phyloP scores from a whole-genome alignment of 2,797 vertebrate species.

The Pogoniulus pusillus region DNA sequence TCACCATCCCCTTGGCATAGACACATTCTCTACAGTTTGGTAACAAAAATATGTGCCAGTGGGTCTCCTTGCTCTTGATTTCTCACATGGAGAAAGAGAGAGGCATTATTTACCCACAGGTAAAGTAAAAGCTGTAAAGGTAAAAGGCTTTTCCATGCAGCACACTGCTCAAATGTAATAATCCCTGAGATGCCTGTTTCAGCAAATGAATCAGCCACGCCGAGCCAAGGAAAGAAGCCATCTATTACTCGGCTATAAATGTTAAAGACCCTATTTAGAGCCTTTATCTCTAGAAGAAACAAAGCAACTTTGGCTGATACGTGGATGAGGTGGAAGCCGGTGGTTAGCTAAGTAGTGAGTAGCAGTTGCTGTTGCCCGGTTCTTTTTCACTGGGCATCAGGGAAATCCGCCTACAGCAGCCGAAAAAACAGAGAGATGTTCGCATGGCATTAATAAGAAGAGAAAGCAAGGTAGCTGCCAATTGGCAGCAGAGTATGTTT shows the following conservation, averaged over 20 bases:
- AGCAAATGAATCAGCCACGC: constrained; percentile 71
- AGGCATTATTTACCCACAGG: constrained; percentile 64
- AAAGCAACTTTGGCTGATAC: constrained; percentile 70
- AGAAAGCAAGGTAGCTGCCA: constrained; percentile 80
- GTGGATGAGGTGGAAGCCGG: constrained; percentile 48
- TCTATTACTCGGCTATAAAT: constrained; percentile 65
- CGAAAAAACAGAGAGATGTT: constrained; percentile 77
- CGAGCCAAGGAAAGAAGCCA: constrained; percentile 50
- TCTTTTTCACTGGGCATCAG: constrained; percentile 73
- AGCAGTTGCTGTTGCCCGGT: constrained; percentile 66
- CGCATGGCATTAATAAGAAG: constrained; percentile 80
- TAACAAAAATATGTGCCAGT: constrained; percentile 65
- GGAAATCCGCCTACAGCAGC: constrained; percentile 77
- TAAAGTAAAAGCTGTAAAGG: constrained; percentile 72
- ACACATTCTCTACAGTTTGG: constrained; percentile 59
- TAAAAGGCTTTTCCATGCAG: constrained; percentile 67
- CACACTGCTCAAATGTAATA: constrained; percentile 67
- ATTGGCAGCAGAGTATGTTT: constrained; percentile 83
- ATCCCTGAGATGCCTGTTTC: constrained; percentile 73
- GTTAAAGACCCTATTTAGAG: constrained; percentile 72
- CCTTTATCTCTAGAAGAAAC: constrained; percentile 67
- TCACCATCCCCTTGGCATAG: constrained; percentile 60
- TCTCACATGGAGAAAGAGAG: constrained; percentile 42
- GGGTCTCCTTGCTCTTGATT: constrained; percentile 56
- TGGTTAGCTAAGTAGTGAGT: constrained; percentile 64